Evolutionary conservation across 2,888 invertebrate genomes (phyloP), one percentile per base, ranked within the genome.

Genomic region (Mythimna pallens): DNA sequence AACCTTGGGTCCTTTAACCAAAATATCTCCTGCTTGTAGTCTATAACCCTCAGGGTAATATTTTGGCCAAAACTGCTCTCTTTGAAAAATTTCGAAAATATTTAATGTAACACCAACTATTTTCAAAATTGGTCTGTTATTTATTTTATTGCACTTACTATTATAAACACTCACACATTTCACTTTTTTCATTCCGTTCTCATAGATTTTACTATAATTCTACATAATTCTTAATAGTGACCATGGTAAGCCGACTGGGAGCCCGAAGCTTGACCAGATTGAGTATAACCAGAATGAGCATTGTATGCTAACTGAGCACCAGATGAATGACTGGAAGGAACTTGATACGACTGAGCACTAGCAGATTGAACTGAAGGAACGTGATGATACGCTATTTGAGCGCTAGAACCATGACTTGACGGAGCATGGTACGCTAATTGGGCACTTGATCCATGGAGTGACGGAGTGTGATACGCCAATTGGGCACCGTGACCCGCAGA

Each of bases 161-260:
- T 50, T 30, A 36, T 5, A 61, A 43, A 34, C 52, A 67, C 52
- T 40, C 66, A 40, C 57, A n/a, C 47, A 58, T 59, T 65, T 61
- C 57, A 69, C 34, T 61, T 30, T 5, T 58, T 75, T 75, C 62
- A 57, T 55, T 75, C 52, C 62, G 57, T 55, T 75, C 59, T 52
- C 30, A 55, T 25, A 0, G 1, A n/a, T 14, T 62, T 55, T 57
- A 58, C 20, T 17, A 25, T 17, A 30, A n/a, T 14, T 22, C 8
- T 4, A 14, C 9, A 54, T 7, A 43, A 43, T 8, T 50, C 10
- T 72, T 66, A 80, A 47, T 69, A 47, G 52, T 72, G 55, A 58
- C 55, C 62, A 8, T 57, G 59, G 25, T 61, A 71, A 2, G 40
- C 77, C 43, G 66, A 12, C 59, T 61, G 61, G 10, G 66, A 25